These are phyloP conservation scores for Drosophila leonis DNA, from an alignment of 2,888 invertebrate genomes.

Conservation along the genomic window DNA sequence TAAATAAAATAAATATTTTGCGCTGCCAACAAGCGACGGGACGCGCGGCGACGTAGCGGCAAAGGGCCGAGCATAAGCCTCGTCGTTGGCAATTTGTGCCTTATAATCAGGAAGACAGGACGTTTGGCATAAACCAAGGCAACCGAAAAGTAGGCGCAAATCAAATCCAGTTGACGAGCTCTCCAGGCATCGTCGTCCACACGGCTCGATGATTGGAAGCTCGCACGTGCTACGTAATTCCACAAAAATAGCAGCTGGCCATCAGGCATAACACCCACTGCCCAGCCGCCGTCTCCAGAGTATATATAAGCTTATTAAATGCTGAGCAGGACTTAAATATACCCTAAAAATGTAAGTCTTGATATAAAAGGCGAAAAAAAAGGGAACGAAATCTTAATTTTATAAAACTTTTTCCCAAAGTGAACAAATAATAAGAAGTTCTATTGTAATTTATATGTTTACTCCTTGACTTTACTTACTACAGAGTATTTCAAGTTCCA, in stretches of 20 bases:
- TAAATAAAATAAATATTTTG: constrained; percentile 62
- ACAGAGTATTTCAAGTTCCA: constrained; percentile 12
- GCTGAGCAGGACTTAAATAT: background rate
- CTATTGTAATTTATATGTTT: background rate
- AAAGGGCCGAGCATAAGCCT: background rate
- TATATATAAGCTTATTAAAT: background rate
- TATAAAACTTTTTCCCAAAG: background rate
- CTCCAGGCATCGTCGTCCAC: constrained; percentile 22
- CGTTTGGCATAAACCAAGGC: constrained; percentile 24
- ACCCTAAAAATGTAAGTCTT: background rate
- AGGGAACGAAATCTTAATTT: background rate
- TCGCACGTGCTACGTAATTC: constrained; percentile 57
- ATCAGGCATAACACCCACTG: constrained; percentile 7
- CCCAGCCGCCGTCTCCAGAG: background rate
- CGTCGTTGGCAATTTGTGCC: constrained; percentile 51
- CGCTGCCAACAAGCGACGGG: constrained; percentile 41
- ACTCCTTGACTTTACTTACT: background rate
- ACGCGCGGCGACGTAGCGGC: constrained; percentile 1
- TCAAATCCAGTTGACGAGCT: constrained; percentile 61
- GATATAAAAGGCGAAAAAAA: background rate
- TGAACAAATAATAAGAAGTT: no score
- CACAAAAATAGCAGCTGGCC: constrained; percentile 43
- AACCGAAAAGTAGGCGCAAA: constrained; percentile 49
- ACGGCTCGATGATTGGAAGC: constrained; percentile 38
- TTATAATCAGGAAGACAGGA: constrained; percentile 42